Evolutionary conservation across 1,140 invertebrate species (phyloP), one percentile per base, ranked within the genome.

Genomic region (Hycleus cichorii): DNA sequence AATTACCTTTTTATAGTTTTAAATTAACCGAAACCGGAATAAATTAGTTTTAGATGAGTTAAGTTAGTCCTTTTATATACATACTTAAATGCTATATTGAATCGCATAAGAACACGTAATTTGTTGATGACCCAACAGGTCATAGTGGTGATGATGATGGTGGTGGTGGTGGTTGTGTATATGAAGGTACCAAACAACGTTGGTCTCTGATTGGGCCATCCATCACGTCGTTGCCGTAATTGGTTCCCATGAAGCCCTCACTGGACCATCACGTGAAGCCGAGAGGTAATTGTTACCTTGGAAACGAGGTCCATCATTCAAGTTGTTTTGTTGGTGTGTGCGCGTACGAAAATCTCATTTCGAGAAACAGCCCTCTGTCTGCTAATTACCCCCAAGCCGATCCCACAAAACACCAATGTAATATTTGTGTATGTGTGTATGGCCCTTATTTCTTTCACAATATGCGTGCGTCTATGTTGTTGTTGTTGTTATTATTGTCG

Each of bases 271-370:
- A 59, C 58, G 64, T 60, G 60, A 59, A 59, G 56, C 65, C 63
- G 59, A 67, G 58, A 63, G 62, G 68, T 72, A 70, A 72, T 72
- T 70, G 69, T 69, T 70, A 69, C 68, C 68, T 68, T 68, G 64
- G 62, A 67, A 66, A 66, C 67, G 62, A 58, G 57, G 61, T 59
- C 53, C 62, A 62, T 68, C 62, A 63, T 58, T 63, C 67, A 69
- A 60, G 38, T 45, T 55, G 48, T 48, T 32, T 32, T 32, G 32
- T 32, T 4, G 32, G 7, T 32, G 32, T 32, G 32, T 32, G 32
- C 32, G 32, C 32, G 32, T 3, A 32, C 58, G 47, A 54, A 65
- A 60, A 63, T 63, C 52, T 66, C 59, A 62, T 66, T 64, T 64
- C 57, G 58, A 53, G 25, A 53, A 55, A 59, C 62, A 64, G 52